Base-by-base conservation (phyloP, 2,113 vertebrate genomes). In the Puffinus mauretanicus region DNA sequence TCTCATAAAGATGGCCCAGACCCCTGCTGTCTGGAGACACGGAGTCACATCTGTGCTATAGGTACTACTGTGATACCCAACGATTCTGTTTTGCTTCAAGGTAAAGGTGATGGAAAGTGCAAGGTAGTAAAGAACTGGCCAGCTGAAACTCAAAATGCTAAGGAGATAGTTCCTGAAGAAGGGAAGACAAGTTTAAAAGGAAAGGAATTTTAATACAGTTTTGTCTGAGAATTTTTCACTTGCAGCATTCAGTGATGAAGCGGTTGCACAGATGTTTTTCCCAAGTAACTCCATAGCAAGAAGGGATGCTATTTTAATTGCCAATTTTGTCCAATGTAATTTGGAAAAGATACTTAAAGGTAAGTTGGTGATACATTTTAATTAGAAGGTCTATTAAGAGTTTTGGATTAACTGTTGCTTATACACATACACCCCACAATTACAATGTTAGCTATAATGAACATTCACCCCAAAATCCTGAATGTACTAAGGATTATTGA, bases 61-160 rank as follows among this genome's bases (percentile, higher is more conserved):
- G n/a, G 52, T 55, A 25, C 22, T 55, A 11, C 29, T 13, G 1
- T 1, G 4, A 16, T 4, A 46, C 36, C 19, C 1, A 6, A 8
- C 1, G 2, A 25, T 29, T 82, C n/a, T 64, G 16, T 66, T 90
- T 86, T 49, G 5, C 32, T 62, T 49, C 51, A 32, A 58, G 30
- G 65, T 46, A 19, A 57, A 75, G 13, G 8, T 14, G 36, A 8
- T 5, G 20, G 67, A 32, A 70, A 25, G 24, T 20, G 10, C 30
- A 49, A 0, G 0, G 46, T 16, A 38, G 27, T 17, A 42, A 64
- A 57, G 49, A 93, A 52, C 16, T 9, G 54, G 17, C 13, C 61
- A 72, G 21, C 9, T 80, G 62, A 72, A 88, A 66, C 16, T 32
- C 2, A 1, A 57, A 40, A 22, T 34, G 24, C 5, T 82, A 19